Conservation (phyloP, 1,140 invertebrate species). For the Paraescarpia echinospica region DNA sequence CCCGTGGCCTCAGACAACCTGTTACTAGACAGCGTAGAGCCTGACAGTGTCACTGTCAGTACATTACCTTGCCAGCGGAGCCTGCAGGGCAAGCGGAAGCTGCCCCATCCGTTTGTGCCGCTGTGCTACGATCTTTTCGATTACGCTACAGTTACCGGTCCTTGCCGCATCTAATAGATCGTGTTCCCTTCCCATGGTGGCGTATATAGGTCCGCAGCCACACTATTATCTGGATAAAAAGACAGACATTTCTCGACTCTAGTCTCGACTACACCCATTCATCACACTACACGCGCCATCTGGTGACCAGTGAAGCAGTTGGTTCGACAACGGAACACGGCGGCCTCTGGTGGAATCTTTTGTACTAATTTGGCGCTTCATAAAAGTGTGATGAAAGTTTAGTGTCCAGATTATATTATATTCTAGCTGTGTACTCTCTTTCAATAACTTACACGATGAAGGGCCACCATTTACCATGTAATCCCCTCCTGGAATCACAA, state of each 20-base stretch:
- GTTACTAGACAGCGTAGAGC: background rate
- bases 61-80: background rate
- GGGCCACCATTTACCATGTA: too few species aligned
- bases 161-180: slow-evolving; percentile 92
- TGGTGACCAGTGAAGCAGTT: background rate
- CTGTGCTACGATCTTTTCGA: slow-evolving; percentile 87
- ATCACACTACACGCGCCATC: background rate
- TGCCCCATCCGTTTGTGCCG: slow-evolving; percentile 73
- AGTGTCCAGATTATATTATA: too few species aligned
- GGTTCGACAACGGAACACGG: background rate
- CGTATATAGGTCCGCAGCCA: background rate
- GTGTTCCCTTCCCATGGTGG: slow-evolving; percentile 89
- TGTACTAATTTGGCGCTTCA: background rate
- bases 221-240: background rate
- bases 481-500: too few species aligned
- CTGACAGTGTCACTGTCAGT: background rate
- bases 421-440: too few species aligned
- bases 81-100: background rate
- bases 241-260: background rate
- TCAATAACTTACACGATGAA: too few species aligned
- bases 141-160: slow-evolving; percentile 82
- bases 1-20: background rate
- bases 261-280: background rate
- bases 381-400: too few species aligned
- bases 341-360: background rate